Conservation (phyloP, 2,113 vertebrate species). For the Pogona vitticeps region DNA sequence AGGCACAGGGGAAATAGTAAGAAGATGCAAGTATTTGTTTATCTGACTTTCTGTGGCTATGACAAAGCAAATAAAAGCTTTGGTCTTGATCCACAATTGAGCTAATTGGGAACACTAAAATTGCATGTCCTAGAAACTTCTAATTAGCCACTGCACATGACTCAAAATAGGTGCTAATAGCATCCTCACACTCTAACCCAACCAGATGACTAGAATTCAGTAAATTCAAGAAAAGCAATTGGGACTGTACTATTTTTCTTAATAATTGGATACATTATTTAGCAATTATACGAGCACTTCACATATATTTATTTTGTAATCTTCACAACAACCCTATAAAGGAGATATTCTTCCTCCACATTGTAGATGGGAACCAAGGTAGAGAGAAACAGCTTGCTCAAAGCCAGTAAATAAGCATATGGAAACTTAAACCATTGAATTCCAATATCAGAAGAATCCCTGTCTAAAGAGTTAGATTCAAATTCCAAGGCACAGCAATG, state of each 20-base stretch:
- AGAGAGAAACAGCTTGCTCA: background rate
- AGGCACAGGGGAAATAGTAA: slow-evolving; percentile 25
- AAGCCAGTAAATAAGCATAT: too few species aligned
- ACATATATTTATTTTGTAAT: background rate
- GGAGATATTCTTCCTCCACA: background rate
- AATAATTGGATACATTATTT: background rate
- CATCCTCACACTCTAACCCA: slow-evolving; percentile 45
- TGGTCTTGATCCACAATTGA: slow-evolving; percentile 62
- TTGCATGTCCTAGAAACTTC: slow-evolving; percentile 52
- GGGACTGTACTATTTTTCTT: background rate
- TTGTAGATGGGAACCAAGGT: background rate
- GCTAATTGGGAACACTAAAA: slow-evolving; percentile 67
- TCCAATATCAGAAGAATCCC: too few species aligned
- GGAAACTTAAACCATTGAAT: too few species aligned
- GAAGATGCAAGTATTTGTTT: slow-evolving; percentile 55
- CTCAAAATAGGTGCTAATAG: slow-evolving; percentile 48
- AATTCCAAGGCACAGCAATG: too few species aligned
- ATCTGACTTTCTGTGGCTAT: slow-evolving; percentile 62
- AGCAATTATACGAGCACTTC: background rate
- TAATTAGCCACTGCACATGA: slow-evolving; percentile 46
- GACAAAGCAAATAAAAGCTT: slow-evolving; percentile 67
- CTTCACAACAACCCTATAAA: background rate
- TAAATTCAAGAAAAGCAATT: background rate
- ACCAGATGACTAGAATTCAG: slow-evolving; percentile 13
- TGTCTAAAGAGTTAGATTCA: too few species aligned